These are phyloP conservation scores for Dallia pectoralis DNA, from an alignment of 2,797 vertebrate species.

Conservation along the genomic window DNA sequence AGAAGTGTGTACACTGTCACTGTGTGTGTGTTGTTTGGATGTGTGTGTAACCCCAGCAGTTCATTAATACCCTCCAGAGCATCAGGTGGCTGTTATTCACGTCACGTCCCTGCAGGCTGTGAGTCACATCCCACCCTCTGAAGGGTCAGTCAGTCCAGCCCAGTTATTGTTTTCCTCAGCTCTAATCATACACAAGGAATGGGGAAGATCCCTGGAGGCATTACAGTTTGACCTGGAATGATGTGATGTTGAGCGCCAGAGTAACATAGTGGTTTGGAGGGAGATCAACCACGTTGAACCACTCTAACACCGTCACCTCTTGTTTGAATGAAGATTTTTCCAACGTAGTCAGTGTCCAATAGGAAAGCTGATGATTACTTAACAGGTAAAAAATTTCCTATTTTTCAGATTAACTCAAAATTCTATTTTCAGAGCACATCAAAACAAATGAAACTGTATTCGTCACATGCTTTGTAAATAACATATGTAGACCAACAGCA, in stretches of 20 bases:
- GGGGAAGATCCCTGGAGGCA: slow-evolving; percentile 35
- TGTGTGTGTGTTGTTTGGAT: slow-evolving; percentile 40
- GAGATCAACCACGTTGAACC: no score
- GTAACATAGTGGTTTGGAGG: no score
- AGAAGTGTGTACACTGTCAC: slow-evolving; percentile 24
- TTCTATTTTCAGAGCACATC: slow-evolving; percentile 68
- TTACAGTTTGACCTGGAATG: slow-evolving; percentile 48
- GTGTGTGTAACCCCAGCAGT: slow-evolving; percentile 71
- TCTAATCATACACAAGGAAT: slow-evolving; percentile 52
- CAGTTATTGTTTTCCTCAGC: slow-evolving; percentile 57
- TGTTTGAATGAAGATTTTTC: no score
- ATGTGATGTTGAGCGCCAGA: not conserved
- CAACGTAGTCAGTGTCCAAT: no score
- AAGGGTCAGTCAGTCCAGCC: slow-evolving; percentile 61
- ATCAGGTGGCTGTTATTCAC: slow-evolving; percentile 66
- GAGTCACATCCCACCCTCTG: slow-evolving; percentile 70
- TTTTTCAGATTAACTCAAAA: slow-evolving; percentile 67
- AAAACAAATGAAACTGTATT: slow-evolving; percentile 18
- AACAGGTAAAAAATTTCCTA: no score
- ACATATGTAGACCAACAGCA: no score
- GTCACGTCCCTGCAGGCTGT: slow-evolving; percentile 75
- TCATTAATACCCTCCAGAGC: slow-evolving; percentile 75
- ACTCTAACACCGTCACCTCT: no score
- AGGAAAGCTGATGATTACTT: no score
- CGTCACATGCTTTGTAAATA: no score